A percentile compares a stretch with the other conserved stretches of the same genome.
These are phyloP conservation scores for Paratrypauchen microcephalus DNA, from an alignment of 2,797 vertebrate species.

Conservation along the genomic window DNA sequence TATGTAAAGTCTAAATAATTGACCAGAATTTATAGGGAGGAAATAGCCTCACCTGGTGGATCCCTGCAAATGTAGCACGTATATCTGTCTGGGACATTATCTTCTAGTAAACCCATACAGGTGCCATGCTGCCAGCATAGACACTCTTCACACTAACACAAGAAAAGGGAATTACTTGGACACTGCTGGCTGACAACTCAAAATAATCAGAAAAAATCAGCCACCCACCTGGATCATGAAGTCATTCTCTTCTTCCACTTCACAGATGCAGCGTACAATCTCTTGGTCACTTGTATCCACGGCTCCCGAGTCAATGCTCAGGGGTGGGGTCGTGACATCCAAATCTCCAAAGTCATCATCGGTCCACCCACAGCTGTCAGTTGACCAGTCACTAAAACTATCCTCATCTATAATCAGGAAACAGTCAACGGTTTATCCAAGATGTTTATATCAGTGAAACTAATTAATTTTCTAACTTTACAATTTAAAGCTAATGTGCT, in stretches of 20 bases:
- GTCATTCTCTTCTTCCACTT: slow-evolving; percentile 95
- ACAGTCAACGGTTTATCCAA: not conserved
- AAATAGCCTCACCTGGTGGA: slow-evolving; percentile 85
- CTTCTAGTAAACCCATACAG: slow-evolving; percentile 96
- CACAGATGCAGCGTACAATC: slow-evolving; percentile 92
- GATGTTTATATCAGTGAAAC: not conserved
- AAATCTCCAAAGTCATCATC: slow-evolving; percentile 89
- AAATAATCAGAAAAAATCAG: too few species aligned
- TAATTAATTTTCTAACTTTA: not conserved
- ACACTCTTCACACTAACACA: slow-evolving; percentile 93
- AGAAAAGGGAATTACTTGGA: slow-evolving; percentile 11
- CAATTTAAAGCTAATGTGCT: not conserved
- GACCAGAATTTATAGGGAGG: not conserved
- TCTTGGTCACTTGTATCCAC: slow-evolving; percentile 84
- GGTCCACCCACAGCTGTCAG: slow-evolving; percentile 93
- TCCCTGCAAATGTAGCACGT: slow-evolving; percentile 95
- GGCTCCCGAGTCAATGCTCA: slow-evolving; percentile 82
- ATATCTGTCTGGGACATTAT: slow-evolving; percentile 93
- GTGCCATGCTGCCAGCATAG: slow-evolving; percentile 97
- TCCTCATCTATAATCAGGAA: slow-evolving; percentile 82
- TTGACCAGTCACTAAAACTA: slow-evolving; percentile 89
- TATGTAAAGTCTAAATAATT: not conserved
- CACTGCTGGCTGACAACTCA: not conserved
- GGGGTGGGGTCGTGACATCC: slow-evolving; percentile 85
- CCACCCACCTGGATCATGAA: slow-evolving; percentile 94